Evolutionary conservation across 2,888 invertebrate species (phyloP), one percentile per base, ranked within the genome.

Genomic region (Tinea trinotella): DNA sequence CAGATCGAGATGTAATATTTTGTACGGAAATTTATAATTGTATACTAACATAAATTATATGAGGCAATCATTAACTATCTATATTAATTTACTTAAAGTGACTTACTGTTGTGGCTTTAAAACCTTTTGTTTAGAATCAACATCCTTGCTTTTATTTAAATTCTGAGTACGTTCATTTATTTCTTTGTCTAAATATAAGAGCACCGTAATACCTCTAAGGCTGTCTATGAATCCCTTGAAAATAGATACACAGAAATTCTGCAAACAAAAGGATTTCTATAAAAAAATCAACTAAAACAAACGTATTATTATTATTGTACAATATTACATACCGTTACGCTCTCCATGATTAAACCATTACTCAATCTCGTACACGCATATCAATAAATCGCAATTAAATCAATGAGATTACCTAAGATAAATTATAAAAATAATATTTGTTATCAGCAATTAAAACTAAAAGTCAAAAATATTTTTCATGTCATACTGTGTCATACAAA

Each of bases 121-220:
- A 40, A n/a, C 13, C 40, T 40, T 40, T 40, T 78, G 70, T 76
- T 85, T 68, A 46, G 68, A 62, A 57, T 64, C 73, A 46, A 76
- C 75, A 57, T 84, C 80, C 57, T 80, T 78, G 55, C 84, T 77
- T 50, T 90, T 88, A 48, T 88, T 85, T 61, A 88, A 88, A 64
- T 88, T 76, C 48, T 88, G 64, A 13, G 87, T 82, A 57, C 88
- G 84, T 64, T 92, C 89, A 67, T 92, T 91, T 57, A 93, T 91
- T 81, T 92, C 92, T 69, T 91, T 92, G 76, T 94, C 94, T 75
- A 95, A 88, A 71, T 91, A 91, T 68, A 93, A 90, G 60, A 95
- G 87, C 55, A 92, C 90, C 13, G 91, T 85, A 64, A 92, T 90
- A 59, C 95, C 95, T 65, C 90, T 90, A 59, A 94, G 87, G 73